phyloP scores from a whole-genome alignment of 2,888 invertebrate genomes.

The Cataglyphis cursor region DNA sequence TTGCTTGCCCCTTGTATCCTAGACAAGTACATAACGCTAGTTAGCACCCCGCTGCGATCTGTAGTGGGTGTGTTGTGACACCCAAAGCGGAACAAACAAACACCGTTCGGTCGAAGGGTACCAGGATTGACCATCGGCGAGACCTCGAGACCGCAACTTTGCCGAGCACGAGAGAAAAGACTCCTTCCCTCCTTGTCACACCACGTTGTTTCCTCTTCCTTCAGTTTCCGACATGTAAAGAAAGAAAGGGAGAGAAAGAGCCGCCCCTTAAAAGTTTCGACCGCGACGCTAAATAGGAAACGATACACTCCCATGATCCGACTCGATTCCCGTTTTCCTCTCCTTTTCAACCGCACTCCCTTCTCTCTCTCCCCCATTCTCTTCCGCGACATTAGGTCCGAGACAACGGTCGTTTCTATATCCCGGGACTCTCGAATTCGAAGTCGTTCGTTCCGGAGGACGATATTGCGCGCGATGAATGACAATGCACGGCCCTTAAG shows the following conservation, averaged over 20 bases:
- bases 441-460: slow-evolving; percentile 59
- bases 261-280: slow-evolving; percentile 62
- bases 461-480: slow-evolving; percentile 57
- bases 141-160: slow-evolving; percentile 73
- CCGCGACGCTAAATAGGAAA: slow-evolving; percentile 77
- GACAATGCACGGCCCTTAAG: slow-evolving; percentile 50
- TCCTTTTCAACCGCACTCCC: slow-evolving; percentile 54
- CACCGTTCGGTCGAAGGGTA: slow-evolving; percentile 74
- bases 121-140: slow-evolving; percentile 68
- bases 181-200: slow-evolving; percentile 54
- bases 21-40: slow-evolving; percentile 78
- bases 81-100: slow-evolving; percentile 82
- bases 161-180: slow-evolving; percentile 54
- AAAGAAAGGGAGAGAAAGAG: slow-evolving; percentile 14
- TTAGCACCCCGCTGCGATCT: slow-evolving; percentile 82
- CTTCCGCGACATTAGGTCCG: slow-evolving; percentile 75
- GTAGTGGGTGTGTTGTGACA: slow-evolving; percentile 85
- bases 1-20: slow-evolving; percentile 29
- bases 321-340: slow-evolving; percentile 68
- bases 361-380: slow-evolving; percentile 34
- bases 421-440: slow-evolving; percentile 54
- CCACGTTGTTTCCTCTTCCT: slow-evolving; percentile 32
- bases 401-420: slow-evolving; percentile 53
- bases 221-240: slow-evolving; percentile 52
- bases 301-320: slow-evolving; percentile 77